Base-by-base conservation (phyloP, 2,797 vertebrate species). In the Gouania willdenowi region DNA sequence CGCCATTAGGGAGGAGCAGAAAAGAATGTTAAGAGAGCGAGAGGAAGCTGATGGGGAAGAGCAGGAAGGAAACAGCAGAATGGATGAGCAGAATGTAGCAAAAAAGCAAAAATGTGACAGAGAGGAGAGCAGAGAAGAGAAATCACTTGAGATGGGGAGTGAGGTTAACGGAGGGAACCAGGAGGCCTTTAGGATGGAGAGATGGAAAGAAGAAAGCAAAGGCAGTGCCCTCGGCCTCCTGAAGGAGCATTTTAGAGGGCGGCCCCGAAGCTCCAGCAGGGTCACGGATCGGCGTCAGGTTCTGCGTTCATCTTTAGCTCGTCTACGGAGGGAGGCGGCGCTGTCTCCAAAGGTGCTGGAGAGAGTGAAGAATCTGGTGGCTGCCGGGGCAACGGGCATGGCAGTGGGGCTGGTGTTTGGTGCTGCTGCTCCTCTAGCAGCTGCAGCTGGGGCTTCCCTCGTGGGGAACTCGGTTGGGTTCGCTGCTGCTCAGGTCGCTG, bases 341-440 rank as follows among this genome's bases (percentile, higher is more conserved):
- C 74, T 86, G 8, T 91, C 88, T 2, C 16, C 66, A 5, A 72
- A 77, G 12, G 85, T 90, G 10, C 64, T 90, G 30, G 37, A 73
- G 7, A 81, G 53, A 12, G 18, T 91, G 1, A 88, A 84, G 38
- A 41, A 67, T 39, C 27, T 88, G 7, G 83, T 90, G 28, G 75
- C 79, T 5, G 82, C 85, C 0, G 87, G 80, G 21, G 69, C 81
- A 4, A 80, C 87, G 0, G 88, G 89, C 7, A 26, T 88, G 72
- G 87, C 52, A 0, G 77, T 89, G 0, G 88, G 89, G 23, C 84
- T 79, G 0, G 8, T 66, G 19, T 86, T 88, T 4, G 88, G 88
- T 4, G 82, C 67, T 0, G 83, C 79, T 1, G 82, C 48, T 1
- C 88, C 89, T 41, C 42, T 90, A 2, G 85, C 83, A 0, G 71